Base-by-base conservation (phyloP, 2,113 vertebrate genomes). In the Emydocephalus ijimae region DNA sequence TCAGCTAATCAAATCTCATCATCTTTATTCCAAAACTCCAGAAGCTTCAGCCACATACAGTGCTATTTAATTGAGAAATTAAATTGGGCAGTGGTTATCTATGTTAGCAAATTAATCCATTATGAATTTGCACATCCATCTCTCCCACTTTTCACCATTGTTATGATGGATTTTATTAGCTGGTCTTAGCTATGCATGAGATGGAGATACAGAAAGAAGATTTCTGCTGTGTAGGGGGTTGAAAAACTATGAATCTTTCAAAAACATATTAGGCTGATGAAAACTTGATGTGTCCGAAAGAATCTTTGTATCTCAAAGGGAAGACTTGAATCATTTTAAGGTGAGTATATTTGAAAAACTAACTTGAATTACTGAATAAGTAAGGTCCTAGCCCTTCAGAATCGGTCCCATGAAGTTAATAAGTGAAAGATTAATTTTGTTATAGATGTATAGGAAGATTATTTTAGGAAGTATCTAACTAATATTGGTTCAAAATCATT, bases 11-110 rank as follows among this genome's bases (percentile, higher is more conserved):
- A 94, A 74, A 87, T 95, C 57, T 95, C 85, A 90, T 95, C 52
- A 95, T 95, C 94, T 95, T 91, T 95, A 95, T 95, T 96, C 92
- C 94, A 86, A 94, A 97, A 94, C 87, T 95, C 91, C 92, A 94
- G 85, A 94, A 96, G 56, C 86, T 39, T 81, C 54, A 95, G 34
- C 89, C 94, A 93, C 94, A 95, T 88, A 94, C 52, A 95, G 94
- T 93, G 93, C 64, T 94, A 89, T 61, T 96, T 97, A 96, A 96
- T 86, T 96, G 94, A 96, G 95, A 94, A 93, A 48, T 95, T 94
- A 95, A 95, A 96, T 64, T 95, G 9, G 56, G 57, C 95, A 92
- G 45, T 87, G 57, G 90, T 93, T 95, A 96, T 94, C 93, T 94
- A 18, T 95, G 89, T 18, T 89, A 89, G 48, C 55, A 59, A 96